These are phyloP conservation scores for Bufotes viridis DNA, from an alignment of 2,797 vertebrate species.

Conservation along the genomic window DNA sequence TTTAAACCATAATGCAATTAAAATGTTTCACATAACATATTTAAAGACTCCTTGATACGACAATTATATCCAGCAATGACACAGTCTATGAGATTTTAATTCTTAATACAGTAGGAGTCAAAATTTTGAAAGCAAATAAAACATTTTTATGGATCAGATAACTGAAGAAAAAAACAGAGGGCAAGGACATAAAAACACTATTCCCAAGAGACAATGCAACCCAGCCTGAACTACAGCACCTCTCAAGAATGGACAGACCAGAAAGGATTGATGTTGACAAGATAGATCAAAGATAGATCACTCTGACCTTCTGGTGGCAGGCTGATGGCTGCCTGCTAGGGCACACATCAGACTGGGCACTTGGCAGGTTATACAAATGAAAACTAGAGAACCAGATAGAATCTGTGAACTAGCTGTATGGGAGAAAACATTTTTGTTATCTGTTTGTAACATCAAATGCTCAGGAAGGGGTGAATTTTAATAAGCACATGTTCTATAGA, in stretches of 20 bases:
- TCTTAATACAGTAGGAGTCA: constrained; percentile 21
- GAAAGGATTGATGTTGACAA: constrained; percentile 63
- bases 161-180: constrained; percentile 54
- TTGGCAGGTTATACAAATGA: constrained; percentile 62
- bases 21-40: not conserved
- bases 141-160: constrained; percentile 55
- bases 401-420: constrained; percentile 53
- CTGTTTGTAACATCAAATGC: constrained; percentile 55
- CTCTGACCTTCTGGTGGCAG: constrained; percentile 63
- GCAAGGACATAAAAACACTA: constrained; percentile 56
- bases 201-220: constrained; percentile 53
- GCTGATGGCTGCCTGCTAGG: constrained; percentile 63
- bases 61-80: not conserved
- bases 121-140: constrained; percentile 41
- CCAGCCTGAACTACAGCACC: constrained; percentile 59
- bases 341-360: constrained; percentile 61
- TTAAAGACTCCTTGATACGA: not conserved
- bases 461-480: constrained; percentile 55
- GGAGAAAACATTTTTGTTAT: constrained; percentile 56
- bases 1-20: not conserved
- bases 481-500: constrained; percentile 47
- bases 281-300: constrained; percentile 63
- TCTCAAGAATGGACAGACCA: constrained; percentile 62
- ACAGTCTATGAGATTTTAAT: constrained; percentile 20
- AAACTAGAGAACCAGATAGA: constrained; percentile 61